These are phyloP conservation scores for Microplitis manilae DNA, from an alignment of 2,888 invertebrate genomes.

Conservation along the genomic window DNA sequence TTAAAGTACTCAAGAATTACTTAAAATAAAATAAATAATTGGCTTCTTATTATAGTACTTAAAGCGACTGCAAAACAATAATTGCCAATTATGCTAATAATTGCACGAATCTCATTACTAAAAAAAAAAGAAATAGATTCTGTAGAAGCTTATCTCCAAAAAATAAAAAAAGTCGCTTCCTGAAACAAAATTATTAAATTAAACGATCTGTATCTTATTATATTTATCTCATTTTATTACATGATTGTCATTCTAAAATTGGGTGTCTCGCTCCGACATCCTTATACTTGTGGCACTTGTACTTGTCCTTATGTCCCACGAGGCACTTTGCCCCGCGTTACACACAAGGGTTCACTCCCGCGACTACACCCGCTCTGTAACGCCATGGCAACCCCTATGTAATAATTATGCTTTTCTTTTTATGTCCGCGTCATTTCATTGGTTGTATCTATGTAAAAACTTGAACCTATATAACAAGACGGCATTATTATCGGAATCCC, in stretches of 20 bases:
- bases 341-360: slow-evolving; percentile 47
- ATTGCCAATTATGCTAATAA: neutral
- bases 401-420: slow-evolving; percentile 70
- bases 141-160: neutral
- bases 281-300: neutral
- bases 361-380: neutral
- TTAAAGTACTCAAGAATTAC: neutral
- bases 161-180: neutral
- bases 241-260: neutral
- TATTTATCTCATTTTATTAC: neutral
- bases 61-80: neutral
- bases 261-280: slow-evolving; percentile 38
- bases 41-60: neutral
- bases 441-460: slow-evolving; percentile 51
- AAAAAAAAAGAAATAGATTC: neutral
- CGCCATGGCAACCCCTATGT: slow-evolving; percentile 66
- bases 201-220: slow-evolving; percentile 66
- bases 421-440: slow-evolving; percentile 69
- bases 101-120: neutral
- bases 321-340: slow-evolving; percentile 65
- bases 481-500: slow-evolving; percentile 27
- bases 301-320: slow-evolving; percentile 58
- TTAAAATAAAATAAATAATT: neutral
- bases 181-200: slow-evolving; percentile 66
- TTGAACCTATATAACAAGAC: slow-evolving; percentile 61